A percentile compares a stretch with the other conserved stretches of the same genome.
These are phyloP conservation scores for Enteromius trimaculatus DNA, from an alignment of 2,797 vertebrate genomes.

Conservation along the genomic window DNA sequence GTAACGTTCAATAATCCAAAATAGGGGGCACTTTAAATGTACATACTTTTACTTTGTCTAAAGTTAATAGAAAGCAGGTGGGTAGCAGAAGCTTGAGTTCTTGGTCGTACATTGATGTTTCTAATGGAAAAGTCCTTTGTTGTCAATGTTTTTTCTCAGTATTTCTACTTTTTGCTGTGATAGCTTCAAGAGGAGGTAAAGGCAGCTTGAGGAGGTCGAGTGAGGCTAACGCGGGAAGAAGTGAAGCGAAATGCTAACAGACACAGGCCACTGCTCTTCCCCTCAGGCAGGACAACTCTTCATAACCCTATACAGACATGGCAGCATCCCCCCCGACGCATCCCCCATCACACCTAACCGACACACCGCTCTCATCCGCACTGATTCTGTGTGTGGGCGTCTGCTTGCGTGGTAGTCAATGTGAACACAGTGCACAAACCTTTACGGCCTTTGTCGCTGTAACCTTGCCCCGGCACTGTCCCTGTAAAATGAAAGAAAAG, in stretches of 20 bases:
- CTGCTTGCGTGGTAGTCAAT: constrained; percentile 1
- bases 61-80: neutral
- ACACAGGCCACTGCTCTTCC: constrained; percentile 47
- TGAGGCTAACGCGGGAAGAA: constrained; percentile 8
- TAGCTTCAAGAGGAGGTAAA: constrained; percentile 37
- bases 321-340: neutral
- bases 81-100: neutral
- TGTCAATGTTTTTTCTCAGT: neutral
- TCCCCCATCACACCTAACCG: neutral
- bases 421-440: constrained; percentile 29
- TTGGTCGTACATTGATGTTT: neutral
- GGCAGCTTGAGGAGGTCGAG: constrained; percentile 37
- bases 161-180: neutral
- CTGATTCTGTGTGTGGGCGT: constrained; percentile 18
- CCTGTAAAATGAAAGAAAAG: constrained; percentile 12
- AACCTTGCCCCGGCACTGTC: constrained; percentile 25
- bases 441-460: constrained; percentile 28
- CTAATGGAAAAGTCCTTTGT: neutral
- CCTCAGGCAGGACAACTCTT: constrained; percentile 31
- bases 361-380: neutral
- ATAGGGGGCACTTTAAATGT: neutral
- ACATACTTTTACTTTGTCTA: neutral
- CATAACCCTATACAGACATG: constrained; percentile 17
- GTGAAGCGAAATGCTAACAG: constrained; percentile 27
- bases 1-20: too few species aligned